Conservation (phyloP, 2,797 vertebrate genomes). For the Phoebastria nigripes region DNA sequence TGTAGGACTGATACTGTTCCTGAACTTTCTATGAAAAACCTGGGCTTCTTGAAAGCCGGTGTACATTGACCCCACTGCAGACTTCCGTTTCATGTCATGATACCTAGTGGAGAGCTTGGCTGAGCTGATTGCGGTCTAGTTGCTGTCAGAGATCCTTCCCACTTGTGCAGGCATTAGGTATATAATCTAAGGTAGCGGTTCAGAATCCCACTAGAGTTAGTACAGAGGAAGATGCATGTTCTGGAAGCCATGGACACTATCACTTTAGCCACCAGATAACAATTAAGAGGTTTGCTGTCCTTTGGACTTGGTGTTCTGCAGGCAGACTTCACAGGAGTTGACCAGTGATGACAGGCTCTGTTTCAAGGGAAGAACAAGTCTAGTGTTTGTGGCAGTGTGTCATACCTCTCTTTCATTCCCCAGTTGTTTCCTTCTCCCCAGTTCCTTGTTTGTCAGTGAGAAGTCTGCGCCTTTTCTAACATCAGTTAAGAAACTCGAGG, state of each 20-base stretch:
- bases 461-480: neutral
- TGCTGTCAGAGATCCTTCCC: neutral
- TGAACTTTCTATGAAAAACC: neutral
- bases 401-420: neutral
- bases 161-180: neutral
- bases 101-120: neutral
- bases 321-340: neutral
- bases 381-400: neutral
- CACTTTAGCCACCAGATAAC: neutral
- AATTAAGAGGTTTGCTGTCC: neutral
- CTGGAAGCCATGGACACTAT: neutral
- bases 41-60: neutral
- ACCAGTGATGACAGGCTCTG: neutral
- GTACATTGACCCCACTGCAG: neutral
- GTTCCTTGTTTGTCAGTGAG: neutral
- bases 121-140: neutral
- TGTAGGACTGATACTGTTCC: neutral
- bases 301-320: neutral
- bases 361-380: neutral
- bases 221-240: neutral
- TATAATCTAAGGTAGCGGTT: accelerated
- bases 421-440: neutral
- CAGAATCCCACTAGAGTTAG: neutral
- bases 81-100: neutral
- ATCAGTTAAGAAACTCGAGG: neutral